Percentiles rank a stretch among this genome's conserved stretches.
These are phyloP conservation scores for Varecia variegata DNA, from an alignment of 2,797 vertebrate genomes.

Conservation along the genomic window DNA sequence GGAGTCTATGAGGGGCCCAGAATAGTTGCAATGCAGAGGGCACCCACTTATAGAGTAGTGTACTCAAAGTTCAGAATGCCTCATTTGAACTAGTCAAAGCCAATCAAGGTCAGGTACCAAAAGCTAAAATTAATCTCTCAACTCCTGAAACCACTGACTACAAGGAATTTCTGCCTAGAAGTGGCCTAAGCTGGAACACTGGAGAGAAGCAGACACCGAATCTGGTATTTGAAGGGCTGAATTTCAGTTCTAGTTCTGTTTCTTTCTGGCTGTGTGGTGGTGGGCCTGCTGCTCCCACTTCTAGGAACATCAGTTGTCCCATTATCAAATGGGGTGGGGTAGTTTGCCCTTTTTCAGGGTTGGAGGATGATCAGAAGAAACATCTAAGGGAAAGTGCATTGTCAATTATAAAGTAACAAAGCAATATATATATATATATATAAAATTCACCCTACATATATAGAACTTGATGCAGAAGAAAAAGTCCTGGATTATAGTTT, in stretches of 20 bases:
- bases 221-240: background rate
- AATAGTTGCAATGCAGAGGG: background rate
- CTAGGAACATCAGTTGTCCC: background rate
- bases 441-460: background rate
- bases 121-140: background rate
- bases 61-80: background rate
- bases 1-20: background rate
- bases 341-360: background rate
- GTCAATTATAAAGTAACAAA: slow-evolving; percentile 39
- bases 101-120: background rate
- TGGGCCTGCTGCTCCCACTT: background rate
- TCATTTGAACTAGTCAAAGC: background rate
- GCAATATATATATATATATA: background rate
- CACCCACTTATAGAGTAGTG: background rate
- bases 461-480: background rate
- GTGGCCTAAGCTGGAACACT: background rate
- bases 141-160: background rate
- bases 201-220: background rate
- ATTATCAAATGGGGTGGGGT: background rate
- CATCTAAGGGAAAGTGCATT: background rate
- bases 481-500: background rate
- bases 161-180: background rate
- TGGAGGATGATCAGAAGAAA: background rate
- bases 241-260: background rate
- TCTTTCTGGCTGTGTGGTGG: background rate